A percentile compares a stretch with the other conserved stretches of the same genome.
Evolutionary conservation across 2,113 vertebrate genomes (phyloP).

Genomic region (Chaetodon trifascialis): DNA sequence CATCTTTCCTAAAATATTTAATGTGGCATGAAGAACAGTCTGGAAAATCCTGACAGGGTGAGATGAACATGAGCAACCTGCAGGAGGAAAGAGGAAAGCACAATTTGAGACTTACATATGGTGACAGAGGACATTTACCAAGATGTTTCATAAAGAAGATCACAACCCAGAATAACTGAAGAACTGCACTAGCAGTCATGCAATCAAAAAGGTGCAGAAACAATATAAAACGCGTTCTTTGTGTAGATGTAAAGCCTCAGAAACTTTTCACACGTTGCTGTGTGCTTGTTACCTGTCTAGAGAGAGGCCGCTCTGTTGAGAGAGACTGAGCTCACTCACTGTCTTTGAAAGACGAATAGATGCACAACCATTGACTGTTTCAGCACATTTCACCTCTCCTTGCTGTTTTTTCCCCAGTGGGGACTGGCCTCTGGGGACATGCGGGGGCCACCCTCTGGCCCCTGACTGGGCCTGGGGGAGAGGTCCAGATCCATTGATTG

Average conservation of each 20-base stretch:
- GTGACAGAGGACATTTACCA: constrained; percentile 19
- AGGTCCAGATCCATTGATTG: constrained; percentile 57
- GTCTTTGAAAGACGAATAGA: constrained; percentile 14
- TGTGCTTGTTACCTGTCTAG: neutral
- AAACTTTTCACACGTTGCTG: neutral
- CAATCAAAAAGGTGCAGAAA: too few relatives aligned
- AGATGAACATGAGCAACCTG: constrained; percentile 41
- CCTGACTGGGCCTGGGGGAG: constrained; percentile 43
- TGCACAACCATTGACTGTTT: constrained; percentile 34
- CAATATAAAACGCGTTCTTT: too few relatives aligned
- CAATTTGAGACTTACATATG: neutral
- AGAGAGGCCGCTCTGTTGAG: neutral
- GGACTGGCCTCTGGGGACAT: constrained; percentile 25
- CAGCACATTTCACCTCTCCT: constrained; percentile 23
- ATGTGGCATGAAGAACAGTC: constrained; percentile 46
- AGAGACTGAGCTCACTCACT: neutral
- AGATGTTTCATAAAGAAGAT: constrained; percentile 15
- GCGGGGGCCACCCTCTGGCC: constrained; percentile 28
- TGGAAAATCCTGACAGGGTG: constrained; percentile 42
- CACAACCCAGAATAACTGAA: too few relatives aligned
- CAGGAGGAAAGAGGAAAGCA: constrained; percentile 19
- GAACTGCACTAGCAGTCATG: too few relatives aligned
- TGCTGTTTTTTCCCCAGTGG: constrained; percentile 19
- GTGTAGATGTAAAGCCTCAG: too few relatives aligned
- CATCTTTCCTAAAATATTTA: constrained; percentile 56